Evolutionary conservation across 2,888 invertebrate species (phyloP).

Genomic region (Pseudococcus viburni): DNA sequence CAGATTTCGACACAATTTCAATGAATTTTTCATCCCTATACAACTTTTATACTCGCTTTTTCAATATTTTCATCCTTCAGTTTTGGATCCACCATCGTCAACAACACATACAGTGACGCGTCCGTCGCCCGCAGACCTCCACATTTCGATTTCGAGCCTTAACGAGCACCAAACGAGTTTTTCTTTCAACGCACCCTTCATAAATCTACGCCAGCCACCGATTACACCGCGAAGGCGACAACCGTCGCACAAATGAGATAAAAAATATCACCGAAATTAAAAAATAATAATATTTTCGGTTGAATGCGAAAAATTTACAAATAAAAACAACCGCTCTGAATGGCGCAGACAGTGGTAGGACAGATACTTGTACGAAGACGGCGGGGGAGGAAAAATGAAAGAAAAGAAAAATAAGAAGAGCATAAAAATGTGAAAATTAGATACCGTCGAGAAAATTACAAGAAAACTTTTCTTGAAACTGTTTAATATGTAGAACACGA

Average conservation of each 20-base stretch:
- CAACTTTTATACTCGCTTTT: too few relatives aligned
- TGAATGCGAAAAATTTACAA: conserved; percentile 27
- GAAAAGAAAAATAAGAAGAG: conserved; percentile 8
- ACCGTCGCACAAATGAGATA: conserved; percentile 32
- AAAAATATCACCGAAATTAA: conserved; percentile 36
- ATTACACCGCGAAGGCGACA: background rate
- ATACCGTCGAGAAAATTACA: conserved; percentile 47
- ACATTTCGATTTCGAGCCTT: background rate
- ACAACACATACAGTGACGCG: background rate
- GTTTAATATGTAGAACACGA: conserved; percentile 49
- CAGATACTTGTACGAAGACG: background rate
- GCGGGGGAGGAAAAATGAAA: background rate
- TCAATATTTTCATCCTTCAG: too few relatives aligned
- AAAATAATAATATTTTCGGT: conserved; percentile 33
- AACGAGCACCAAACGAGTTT: conserved; percentile 24
- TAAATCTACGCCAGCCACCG: conserved; percentile 22
- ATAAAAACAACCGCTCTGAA: conserved; percentile 10
- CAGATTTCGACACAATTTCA: too few relatives aligned
- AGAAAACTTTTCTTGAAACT: conserved; percentile 33
- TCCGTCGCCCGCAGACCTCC: background rate
- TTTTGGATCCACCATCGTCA: too few relatives aligned
- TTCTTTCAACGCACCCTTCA: background rate
- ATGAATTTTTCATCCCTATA: too few relatives aligned
- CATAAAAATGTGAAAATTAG: conserved; percentile 50
- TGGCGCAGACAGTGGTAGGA: background rate